phyloP scores from a whole-genome alignment of 2,888 invertebrate species.

The Plagiodera versicolora region DNA sequence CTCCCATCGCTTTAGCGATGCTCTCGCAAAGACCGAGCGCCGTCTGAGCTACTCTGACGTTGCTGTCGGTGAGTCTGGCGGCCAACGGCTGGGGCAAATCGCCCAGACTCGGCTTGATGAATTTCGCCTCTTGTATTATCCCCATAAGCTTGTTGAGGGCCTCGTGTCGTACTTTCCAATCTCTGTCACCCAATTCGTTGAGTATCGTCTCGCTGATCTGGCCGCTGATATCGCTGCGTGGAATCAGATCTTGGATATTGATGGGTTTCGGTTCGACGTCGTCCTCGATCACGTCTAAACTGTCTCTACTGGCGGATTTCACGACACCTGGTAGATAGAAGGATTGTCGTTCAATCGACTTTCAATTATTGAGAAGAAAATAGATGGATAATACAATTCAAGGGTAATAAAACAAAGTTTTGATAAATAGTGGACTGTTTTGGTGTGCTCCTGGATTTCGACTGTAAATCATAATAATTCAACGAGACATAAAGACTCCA shows the following conservation, averaged over 20 bases:
- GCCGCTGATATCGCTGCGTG: conserved; percentile 78
- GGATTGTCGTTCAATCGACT: too few species aligned
- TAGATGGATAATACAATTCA: too few species aligned
- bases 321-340: conserved; percentile 33
- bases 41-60: conserved; percentile 86
- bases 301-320: conserved; percentile 61
- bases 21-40: conserved; percentile 82
- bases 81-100: conserved; percentile 81
- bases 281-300: conserved; percentile 55
- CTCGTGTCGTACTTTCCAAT: conserved; percentile 89
- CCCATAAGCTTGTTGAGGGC: conserved; percentile 71
- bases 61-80: conserved; percentile 81
- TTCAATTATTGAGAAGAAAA: too few species aligned
- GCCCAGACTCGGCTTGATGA: conserved; percentile 81
- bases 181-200: conserved; percentile 82
- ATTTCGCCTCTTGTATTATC: conserved; percentile 74
- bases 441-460: too few species aligned
- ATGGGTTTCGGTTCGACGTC: conserved; percentile 54
- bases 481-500: too few species aligned
- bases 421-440: too few species aligned
- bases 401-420: too few species aligned
- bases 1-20: conserved; percentile 81
- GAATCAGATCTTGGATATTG: conserved; percentile 70
- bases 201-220: conserved; percentile 81
- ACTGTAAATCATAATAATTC: too few species aligned